phyloP scores from a whole-genome alignment of 2,797 vertebrate species.

The Oreochromis grahami region DNA sequence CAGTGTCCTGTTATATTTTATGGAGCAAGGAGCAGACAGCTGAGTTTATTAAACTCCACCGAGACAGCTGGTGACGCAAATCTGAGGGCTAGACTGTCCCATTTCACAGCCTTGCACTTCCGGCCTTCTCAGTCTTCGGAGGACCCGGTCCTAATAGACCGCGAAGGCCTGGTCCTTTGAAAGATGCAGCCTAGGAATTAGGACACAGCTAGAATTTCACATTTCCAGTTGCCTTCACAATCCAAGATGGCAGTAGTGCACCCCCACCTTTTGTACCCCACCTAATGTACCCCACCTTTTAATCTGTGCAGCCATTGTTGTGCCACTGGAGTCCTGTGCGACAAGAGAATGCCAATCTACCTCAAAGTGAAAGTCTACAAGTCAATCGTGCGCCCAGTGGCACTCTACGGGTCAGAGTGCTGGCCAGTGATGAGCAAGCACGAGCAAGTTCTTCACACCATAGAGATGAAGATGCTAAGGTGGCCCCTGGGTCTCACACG shows the following conservation, averaged over 20 bases:
- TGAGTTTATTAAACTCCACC: not conserved
- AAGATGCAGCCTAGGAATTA: not conserved
- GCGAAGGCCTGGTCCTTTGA: not conserved
- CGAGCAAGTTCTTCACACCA: not conserved
- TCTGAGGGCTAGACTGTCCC: not conserved
- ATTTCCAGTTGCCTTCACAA: not conserved
- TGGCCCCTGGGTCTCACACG: not conserved
- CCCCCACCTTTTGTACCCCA: not conserved
- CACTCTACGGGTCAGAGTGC: not conserved
- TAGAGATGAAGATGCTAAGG: not conserved
- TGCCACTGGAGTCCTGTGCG: not conserved
- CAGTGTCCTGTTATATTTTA: not conserved
- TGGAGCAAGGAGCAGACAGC: not conserved
- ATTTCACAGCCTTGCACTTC: not conserved
- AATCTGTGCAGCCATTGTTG: not conserved
- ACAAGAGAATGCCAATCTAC: not conserved
- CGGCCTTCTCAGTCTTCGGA: not conserved
- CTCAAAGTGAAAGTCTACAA: not conserved
- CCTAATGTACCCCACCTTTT: not conserved
- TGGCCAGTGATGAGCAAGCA: not conserved
- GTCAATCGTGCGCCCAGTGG: not conserved
- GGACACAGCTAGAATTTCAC: not conserved
- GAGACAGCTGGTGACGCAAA: not conserved
- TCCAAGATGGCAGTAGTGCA: not conserved
- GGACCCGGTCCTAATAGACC: not conserved